Conservation (phyloP, 2,797 vertebrate genomes). For the Apodemus agrarius region DNA sequence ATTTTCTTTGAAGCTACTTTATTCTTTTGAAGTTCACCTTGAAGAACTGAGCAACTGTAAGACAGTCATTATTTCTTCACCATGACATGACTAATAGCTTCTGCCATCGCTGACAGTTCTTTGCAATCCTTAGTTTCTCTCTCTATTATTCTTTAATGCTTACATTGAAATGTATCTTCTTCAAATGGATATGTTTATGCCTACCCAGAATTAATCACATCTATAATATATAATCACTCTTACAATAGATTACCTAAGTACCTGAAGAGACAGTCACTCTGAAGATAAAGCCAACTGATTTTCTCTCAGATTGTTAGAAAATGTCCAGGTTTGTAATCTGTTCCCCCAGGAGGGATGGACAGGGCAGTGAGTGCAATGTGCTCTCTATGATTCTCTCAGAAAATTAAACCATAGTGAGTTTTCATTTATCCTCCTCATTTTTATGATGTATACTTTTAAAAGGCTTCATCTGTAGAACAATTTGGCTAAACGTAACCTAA, state of each 20-base stretch:
- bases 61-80: slow-evolving; percentile 71
- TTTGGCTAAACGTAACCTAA: slow-evolving; percentile 8
- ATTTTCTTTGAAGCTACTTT: slow-evolving; percentile 72
- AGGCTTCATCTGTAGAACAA: neutral
- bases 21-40: slow-evolving; percentile 74
- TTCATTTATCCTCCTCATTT: slow-evolving; percentile 36
- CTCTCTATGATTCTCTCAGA: slow-evolving; percentile 27
- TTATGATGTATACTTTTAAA: slow-evolving; percentile 15
- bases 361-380: neutral
- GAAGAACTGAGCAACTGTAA: slow-evolving; percentile 73
- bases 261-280: slow-evolving; percentile 42
- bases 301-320: slow-evolving; percentile 38
- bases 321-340: neutral
- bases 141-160: slow-evolving; percentile 65
- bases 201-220: slow-evolving; percentile 46
- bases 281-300: slow-evolving; percentile 48
- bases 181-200: slow-evolving; percentile 63
- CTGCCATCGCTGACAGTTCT: slow-evolving; percentile 58
- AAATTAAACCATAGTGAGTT: slow-evolving; percentile 50
- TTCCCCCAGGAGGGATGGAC: neutral
- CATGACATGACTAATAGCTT: slow-evolving; percentile 66
- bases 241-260: slow-evolving; percentile 36
- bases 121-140: slow-evolving; percentile 72
- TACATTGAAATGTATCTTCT: slow-evolving; percentile 57
- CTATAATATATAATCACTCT: slow-evolving; percentile 25